Conservation (phyloP, 2,113 vertebrate genomes). For the Melierax canorus region DNA sequence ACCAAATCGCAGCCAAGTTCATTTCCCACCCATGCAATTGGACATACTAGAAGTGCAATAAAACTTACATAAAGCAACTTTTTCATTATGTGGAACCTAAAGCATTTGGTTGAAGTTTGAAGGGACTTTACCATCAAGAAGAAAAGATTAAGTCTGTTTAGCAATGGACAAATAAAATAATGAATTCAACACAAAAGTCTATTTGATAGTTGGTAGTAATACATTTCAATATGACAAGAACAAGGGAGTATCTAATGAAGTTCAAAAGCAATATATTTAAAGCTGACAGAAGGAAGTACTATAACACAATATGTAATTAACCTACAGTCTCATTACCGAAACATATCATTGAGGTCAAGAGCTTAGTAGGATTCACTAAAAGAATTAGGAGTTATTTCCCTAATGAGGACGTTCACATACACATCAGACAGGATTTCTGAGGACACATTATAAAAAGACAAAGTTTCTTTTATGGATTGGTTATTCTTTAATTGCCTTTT, state of each 20-base stretch:
- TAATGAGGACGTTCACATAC: background rate
- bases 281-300: constrained; percentile 15
- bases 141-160: background rate
- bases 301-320: constrained; percentile 44
- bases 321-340: background rate
- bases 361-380: background rate
- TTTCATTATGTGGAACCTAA: background rate
- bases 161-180: background rate
- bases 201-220: background rate
- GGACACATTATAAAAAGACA: background rate
- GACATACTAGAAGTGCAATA: background rate
- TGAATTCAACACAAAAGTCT: background rate
- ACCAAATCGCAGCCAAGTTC: background rate
- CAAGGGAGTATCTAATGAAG: background rate
- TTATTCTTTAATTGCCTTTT: background rate
- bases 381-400: background rate
- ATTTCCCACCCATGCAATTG: background rate
- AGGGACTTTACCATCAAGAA: background rate
- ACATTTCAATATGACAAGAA: background rate
- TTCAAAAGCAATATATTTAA: constrained; percentile 3
- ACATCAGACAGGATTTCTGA: background rate
- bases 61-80: background rate
- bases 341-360: background rate
- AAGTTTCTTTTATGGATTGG: background rate
- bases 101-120: background rate